Evolutionary conservation across 2,888 invertebrate species (phyloP).

Genomic region (Mythimna impura): DNA sequence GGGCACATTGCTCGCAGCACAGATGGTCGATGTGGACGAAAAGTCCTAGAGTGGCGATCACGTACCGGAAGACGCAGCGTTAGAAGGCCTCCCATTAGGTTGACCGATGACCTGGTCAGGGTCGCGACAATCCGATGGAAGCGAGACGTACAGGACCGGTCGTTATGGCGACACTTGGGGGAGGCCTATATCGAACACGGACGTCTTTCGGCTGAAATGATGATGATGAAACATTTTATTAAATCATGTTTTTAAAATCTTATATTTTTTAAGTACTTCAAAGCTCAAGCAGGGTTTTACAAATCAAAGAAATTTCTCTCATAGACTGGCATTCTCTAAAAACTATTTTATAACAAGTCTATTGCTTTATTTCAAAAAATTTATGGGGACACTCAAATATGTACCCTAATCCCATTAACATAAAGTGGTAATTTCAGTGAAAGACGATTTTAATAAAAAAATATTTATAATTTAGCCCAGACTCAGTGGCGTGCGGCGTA

Average conservation of each 20-base stretch:
- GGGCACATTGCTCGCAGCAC: too few species aligned
- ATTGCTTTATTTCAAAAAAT: neutral
- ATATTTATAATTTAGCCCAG: neutral
- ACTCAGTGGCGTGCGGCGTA: neutral
- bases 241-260: neutral
- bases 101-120: too few species aligned
- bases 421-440: conserved; percentile 1
- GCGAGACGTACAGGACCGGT: too few species aligned
- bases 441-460: conserved; percentile 6
- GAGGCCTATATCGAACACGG: too few species aligned
- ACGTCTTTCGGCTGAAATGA: too few species aligned
- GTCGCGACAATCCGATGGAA: too few species aligned
- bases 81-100: too few species aligned
- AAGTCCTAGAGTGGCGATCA: too few species aligned
- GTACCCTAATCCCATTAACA: neutral
- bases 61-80: too few species aligned
- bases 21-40: too few species aligned
- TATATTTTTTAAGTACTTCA: too few species aligned
- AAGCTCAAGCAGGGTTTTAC: neutral
- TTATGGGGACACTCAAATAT: neutral
- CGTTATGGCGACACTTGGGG: too few species aligned
- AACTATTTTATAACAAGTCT: conserved; percentile 2
- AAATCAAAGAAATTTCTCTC: neutral
- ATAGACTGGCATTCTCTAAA: neutral
- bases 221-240: neutral